Conservation (phyloP, 37 sponge, comb jelly and placozoan genomes). For the Corticium candelabrum region DNA sequence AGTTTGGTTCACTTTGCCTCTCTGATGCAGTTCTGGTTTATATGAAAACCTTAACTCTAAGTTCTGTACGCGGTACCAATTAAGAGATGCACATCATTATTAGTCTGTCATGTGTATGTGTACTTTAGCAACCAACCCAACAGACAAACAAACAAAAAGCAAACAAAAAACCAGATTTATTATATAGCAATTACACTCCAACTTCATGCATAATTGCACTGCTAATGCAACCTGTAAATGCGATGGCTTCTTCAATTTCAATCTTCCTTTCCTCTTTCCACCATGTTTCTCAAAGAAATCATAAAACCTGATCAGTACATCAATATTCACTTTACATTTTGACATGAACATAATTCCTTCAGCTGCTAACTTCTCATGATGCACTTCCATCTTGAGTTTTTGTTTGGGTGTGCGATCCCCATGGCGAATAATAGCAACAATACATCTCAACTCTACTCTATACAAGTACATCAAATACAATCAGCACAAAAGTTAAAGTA, state of each 20-base stretch:
- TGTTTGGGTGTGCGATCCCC: slow-evolving; percentile 94
- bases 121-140: no score
- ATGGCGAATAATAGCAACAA: slow-evolving; percentile 81
- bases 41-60: no score
- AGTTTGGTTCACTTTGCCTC: no score
- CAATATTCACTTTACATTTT: no score
- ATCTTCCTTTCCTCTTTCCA: slow-evolving; percentile 28
- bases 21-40: no score
- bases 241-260: slow-evolving; percentile 78
- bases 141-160: no score
- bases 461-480: neutral
- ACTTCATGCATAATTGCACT: no score
- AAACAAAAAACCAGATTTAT: no score
- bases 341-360: no score
- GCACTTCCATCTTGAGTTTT: slow-evolving; percentile 90
- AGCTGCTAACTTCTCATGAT: slow-evolving; percentile 33
- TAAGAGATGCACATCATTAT: no score
- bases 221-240: slow-evolving; percentile 57
- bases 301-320: slow-evolving; percentile 27
- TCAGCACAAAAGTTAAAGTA: neutral
- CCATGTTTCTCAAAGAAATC: slow-evolving; percentile 56
- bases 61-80: no score
- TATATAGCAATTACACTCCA: neutral
- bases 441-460: slow-evolving; percentile 79
- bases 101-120: no score